phyloP scores from a whole-genome alignment of 2,113 vertebrate genomes.

The Nycticryphes semicollaris region DNA sequence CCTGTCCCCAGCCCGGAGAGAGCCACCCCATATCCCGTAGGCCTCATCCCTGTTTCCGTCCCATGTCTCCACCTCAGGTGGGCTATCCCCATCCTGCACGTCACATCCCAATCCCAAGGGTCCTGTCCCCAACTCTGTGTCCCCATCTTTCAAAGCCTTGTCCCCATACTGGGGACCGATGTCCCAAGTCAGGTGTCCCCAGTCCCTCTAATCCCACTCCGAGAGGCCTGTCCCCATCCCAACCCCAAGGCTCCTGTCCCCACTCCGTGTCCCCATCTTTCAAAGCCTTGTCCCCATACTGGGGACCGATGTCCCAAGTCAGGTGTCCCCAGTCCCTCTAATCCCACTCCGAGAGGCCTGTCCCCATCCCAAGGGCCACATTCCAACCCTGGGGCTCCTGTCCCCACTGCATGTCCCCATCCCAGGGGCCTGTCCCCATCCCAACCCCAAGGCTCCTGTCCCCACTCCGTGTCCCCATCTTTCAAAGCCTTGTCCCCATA shows the following conservation, averaged over 20 bases:
- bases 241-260: background rate
- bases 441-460: background rate
- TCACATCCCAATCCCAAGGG: no score
- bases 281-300: no score
- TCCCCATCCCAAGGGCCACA: background rate
- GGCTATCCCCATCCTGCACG: background rate
- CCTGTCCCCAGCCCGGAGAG: background rate
- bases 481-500: no score
- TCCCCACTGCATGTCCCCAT: no score
- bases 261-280: background rate
- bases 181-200: no score
- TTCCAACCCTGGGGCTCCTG: background rate
- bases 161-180: background rate
- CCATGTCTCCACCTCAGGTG: background rate
- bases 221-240: background rate
- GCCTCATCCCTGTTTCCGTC: no score
- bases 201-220: no score
- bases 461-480: no score
- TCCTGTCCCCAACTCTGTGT: background rate
- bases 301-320: background rate
- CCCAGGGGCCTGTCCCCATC: no score
- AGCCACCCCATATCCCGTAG: background rate
- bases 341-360: background rate
- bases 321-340: no score
- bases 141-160: background rate